phyloP scores from a whole-genome alignment of 92 coral and sea anemone species.

The Pocillopora meandrina region DNA sequence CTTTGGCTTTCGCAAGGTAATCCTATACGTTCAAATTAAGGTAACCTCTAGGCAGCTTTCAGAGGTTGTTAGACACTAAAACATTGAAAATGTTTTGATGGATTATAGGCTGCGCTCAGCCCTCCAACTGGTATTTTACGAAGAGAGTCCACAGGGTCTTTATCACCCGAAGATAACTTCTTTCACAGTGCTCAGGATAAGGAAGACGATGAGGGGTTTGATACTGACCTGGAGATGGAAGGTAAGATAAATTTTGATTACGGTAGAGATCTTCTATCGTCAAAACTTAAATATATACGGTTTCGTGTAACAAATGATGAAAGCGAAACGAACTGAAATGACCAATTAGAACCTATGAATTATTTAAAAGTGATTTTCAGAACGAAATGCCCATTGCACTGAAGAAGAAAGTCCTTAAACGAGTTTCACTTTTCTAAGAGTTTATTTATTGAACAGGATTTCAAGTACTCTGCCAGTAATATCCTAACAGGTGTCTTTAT shows the following conservation, averaged over 20 bases:
- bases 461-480: not conserved
- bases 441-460: not conserved
- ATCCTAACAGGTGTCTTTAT: not conserved
- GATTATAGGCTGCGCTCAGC: constrained; percentile 69
- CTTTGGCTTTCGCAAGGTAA: constrained; percentile 82
- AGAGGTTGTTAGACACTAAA: not conserved
- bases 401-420: not conserved
- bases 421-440: not conserved
- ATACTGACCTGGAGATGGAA: constrained; percentile 95
- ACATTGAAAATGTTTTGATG: not conserved
- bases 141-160: constrained; percentile 72
- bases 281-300: not conserved
- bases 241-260: constrained; percentile 45
- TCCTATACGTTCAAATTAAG: constrained; percentile 1
- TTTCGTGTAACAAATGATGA: not conserved
- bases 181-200: constrained; percentile 35
- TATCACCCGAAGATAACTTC: constrained; percentile 61
- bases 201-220: constrained; percentile 93
- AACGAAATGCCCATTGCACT: not conserved
- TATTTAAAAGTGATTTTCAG: not conserved
- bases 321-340: constrained; percentile 1
- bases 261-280: not conserved
- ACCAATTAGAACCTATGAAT: constrained; percentile 9
- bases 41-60: not conserved
- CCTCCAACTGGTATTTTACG: constrained; percentile 85